Evolutionary conservation across 2,888 invertebrate species (phyloP).

Genomic region (Quadroppia sp.): DNA sequence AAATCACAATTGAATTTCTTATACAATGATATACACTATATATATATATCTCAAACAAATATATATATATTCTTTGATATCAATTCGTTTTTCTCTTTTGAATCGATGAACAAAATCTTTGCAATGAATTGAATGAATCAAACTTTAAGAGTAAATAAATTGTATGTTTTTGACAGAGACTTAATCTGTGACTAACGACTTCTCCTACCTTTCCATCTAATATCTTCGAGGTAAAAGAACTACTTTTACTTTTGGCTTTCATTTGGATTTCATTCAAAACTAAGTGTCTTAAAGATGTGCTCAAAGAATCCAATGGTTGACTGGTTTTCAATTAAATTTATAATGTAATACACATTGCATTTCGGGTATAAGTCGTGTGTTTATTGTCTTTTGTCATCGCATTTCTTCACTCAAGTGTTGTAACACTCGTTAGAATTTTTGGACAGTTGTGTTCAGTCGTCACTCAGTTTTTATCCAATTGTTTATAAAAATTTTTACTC

Average conservation of each 20-base stretch:
- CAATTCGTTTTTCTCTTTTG: too few species aligned
- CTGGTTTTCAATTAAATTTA: slow-evolving; percentile 23
- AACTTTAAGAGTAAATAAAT: background rate
- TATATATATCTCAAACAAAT: too few species aligned
- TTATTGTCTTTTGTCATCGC: too few species aligned
- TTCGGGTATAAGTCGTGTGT: background rate
- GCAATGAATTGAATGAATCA: background rate
- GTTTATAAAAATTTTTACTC: too few species aligned
- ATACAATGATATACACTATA: too few species aligned
- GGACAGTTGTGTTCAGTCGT: too few species aligned
- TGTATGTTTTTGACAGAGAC: background rate
- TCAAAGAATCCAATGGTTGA: background rate
- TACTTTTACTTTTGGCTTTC: slow-evolving; percentile 1
- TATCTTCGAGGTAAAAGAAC: background rate
- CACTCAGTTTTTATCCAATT: too few species aligned
- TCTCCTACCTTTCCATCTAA: too few species aligned
- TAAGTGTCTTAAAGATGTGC: background rate
- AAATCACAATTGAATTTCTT: too few species aligned
- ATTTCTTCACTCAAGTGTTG: too few species aligned
- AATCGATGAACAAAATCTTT: background rate
- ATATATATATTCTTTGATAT: too few species aligned
- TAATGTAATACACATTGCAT: background rate
- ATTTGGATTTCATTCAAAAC: background rate
- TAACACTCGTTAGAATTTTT: too few species aligned
- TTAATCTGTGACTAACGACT: background rate